Conservation (phyloP, 2,797 vertebrate species). For the Siniperca undulata region DNA sequence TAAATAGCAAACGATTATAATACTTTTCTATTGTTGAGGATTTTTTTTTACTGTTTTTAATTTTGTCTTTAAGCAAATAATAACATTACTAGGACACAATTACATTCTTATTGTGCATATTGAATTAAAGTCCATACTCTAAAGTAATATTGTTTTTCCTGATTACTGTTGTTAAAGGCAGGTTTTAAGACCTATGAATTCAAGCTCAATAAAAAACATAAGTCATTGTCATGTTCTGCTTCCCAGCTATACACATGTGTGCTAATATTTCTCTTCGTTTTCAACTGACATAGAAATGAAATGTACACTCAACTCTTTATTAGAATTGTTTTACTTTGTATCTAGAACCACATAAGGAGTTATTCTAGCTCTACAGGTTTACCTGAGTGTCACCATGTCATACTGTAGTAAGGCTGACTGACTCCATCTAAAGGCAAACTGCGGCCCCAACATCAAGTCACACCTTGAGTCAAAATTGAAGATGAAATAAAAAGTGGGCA, state of each 20-base stretch:
- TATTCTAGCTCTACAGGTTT: not conserved
- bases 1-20: conserved; percentile 11
- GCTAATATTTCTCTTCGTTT: not conserved
- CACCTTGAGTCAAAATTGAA: not conserved
- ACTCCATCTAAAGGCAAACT: not conserved
- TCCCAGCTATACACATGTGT: not conserved
- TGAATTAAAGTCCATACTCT: not conserved
- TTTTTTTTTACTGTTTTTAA: conserved; percentile 9
- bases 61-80: not conserved
- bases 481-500: not conserved
- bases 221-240: not conserved
- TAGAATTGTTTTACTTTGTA: not conserved
- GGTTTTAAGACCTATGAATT: not conserved
- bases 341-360: not conserved
- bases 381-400: not conserved
- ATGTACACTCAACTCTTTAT: not conserved
- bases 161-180: not conserved
- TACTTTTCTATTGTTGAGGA: not conserved
- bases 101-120: not conserved
- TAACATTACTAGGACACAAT: not conserved
- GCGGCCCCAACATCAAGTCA: not conserved
- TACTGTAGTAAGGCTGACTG: not conserved
- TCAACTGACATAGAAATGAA: not conserved
- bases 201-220: not conserved
- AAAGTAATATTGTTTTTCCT: not conserved